These are phyloP conservation scores for Lycophotia porphyrea DNA, from an alignment of 2,888 invertebrate genomes.

Conservation along the genomic window DNA sequence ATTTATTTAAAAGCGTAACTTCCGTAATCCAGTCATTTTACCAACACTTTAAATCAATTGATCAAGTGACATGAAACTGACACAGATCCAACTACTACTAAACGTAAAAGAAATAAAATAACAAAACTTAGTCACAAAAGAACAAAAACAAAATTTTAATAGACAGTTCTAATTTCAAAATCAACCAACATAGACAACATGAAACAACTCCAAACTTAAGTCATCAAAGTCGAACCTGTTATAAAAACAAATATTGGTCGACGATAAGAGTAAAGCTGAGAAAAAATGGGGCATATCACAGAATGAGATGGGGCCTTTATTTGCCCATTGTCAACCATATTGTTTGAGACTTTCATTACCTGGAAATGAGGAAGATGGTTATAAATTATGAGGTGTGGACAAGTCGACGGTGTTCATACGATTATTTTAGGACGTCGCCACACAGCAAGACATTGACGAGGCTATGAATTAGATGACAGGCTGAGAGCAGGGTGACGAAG, in stretches of 20 bases:
- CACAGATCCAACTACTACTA: too few species aligned
- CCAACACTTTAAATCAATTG: too few species aligned
- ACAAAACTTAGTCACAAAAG: not conserved
- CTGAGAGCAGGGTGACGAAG: not conserved
- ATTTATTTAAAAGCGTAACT: too few species aligned
- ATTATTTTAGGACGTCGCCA: conserved; percentile 66
- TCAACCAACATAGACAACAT: conserved; percentile 30
- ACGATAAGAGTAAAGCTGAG: conserved; percentile 80
- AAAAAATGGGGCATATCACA: conserved; percentile 83
- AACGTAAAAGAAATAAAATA: too few species aligned
- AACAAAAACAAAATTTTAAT: not conserved
- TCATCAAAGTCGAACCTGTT: conserved; percentile 74
- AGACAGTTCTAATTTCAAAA: not conserved
- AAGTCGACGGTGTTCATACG: conserved; percentile 70
- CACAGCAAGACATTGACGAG: conserved; percentile 37
- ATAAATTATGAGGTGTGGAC: conserved; percentile 84
- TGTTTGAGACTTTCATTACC: conserved; percentile 79
- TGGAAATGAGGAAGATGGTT: conserved; percentile 77
- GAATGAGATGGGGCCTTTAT: conserved; percentile 81
- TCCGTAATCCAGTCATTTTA: too few species aligned
- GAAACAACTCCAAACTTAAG: conserved; percentile 60
- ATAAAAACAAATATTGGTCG: conserved; percentile 85
- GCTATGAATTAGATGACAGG: conserved; percentile 51
- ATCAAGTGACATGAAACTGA: too few species aligned
- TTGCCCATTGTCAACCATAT: conserved; percentile 81